Percentiles rank a stretch among this genome's conserved stretches.
phyloP scores from a whole-genome alignment of 2,888 invertebrate genomes.

The Drosophila borborema region DNA sequence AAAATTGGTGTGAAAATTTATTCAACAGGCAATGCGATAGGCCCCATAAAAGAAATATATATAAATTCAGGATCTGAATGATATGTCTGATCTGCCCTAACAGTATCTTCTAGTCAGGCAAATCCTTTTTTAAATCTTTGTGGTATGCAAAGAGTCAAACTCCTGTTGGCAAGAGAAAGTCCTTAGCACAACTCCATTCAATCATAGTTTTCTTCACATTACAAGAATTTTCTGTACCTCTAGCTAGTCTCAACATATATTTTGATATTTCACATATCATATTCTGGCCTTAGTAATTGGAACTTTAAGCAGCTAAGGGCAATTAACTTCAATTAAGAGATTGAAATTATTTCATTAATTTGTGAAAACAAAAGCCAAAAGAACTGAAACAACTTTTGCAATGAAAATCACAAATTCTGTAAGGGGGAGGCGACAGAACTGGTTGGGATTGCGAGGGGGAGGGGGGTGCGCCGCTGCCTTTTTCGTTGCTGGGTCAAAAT shows the following conservation, averaged over 20 bases:
- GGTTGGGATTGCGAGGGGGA: too few species aligned
- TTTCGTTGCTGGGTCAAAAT: conserved; percentile 36
- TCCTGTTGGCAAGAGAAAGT: too few species aligned
- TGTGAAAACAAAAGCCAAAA: conserved; percentile 52
- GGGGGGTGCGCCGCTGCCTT: conserved; percentile 5
- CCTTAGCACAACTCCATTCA: not conserved
- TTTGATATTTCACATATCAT: not conserved
- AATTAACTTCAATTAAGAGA: conserved; percentile 75
- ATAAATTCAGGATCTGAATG: too few species aligned
- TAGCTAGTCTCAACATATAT: not conserved
- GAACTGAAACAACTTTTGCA: conserved; percentile 41
- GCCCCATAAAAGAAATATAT: too few species aligned
- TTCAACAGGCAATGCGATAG: too few species aligned
- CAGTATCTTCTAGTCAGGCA: too few species aligned
- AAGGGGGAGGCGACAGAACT: not conserved
- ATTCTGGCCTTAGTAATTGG: conserved; percentile 2
- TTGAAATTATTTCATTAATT: conserved; percentile 78
- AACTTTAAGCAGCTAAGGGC: conserved; percentile 28
- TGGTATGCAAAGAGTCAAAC: too few species aligned
- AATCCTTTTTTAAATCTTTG: too few species aligned
- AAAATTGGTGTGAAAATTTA: too few species aligned
- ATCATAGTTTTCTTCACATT: not conserved
- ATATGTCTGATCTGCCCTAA: too few species aligned
- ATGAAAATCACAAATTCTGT: conserved; percentile 48
- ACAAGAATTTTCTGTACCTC: not conserved